phyloP scores from a whole-genome alignment of 2,113 vertebrate genomes.

The Saimiri boliviensis region DNA sequence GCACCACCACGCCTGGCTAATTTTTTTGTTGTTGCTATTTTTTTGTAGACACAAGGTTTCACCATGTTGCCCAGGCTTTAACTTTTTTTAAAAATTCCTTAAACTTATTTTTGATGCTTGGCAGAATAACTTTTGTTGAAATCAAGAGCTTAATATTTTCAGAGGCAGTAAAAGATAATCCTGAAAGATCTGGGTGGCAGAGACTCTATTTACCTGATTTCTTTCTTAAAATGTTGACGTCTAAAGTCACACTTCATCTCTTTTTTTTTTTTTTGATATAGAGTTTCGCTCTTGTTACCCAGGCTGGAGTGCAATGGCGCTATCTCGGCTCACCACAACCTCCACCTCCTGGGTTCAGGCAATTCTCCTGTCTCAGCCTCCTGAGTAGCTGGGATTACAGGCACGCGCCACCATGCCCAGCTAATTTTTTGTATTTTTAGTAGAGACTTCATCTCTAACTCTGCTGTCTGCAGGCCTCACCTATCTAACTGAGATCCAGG shows the following conservation, averaged over 20 bases:
- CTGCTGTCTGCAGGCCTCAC: not conserved
- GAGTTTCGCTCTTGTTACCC: too few species aligned
- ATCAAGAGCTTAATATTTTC: not conserved
- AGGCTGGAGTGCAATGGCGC: too few species aligned
- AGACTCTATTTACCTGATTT: not conserved
- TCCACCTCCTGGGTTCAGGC: too few species aligned
- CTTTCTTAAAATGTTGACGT: not conserved
- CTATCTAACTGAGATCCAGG: constrained; percentile 46
- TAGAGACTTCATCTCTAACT: not conserved
- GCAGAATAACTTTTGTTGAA: not conserved
- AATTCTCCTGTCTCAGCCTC: too few species aligned
- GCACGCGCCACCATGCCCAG: too few species aligned
- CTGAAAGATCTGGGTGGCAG: not conserved
- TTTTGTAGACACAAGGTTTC: too few species aligned
- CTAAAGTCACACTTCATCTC: not conserved
- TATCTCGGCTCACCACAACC: too few species aligned
- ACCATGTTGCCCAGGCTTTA: not conserved
- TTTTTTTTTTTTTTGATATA: too few species aligned
- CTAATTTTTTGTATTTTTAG: too few species aligned
- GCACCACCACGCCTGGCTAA: too few species aligned
- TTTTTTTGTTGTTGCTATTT: too few species aligned
- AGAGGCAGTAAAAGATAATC: not conserved
- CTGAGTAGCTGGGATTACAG: too few species aligned
- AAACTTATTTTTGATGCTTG: not conserved
- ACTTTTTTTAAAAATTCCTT: not conserved